A percentile compares a stretch with the other conserved stretches of the same genome.
Conservation (phyloP, 64 coral and sea anemone species). For the Stichodactyla helianthus region DNA sequence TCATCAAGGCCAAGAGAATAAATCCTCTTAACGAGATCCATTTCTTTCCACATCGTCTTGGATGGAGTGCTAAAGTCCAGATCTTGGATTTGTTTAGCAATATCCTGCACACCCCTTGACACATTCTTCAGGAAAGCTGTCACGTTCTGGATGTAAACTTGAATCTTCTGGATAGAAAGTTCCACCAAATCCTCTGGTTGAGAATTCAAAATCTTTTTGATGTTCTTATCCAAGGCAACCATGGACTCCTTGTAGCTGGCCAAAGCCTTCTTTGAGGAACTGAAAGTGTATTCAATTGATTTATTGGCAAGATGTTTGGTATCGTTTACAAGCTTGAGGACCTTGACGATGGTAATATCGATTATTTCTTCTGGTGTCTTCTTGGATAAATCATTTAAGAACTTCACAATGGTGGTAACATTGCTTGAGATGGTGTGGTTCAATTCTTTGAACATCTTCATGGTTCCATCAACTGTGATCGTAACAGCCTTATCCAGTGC, state of each 20-base stretch:
- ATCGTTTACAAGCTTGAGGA: slow-evolving; percentile 40
- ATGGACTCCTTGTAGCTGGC: slow-evolving; percentile 30
- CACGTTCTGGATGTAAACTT: slow-evolving; percentile 41
- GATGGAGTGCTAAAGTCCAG: slow-evolving; percentile 33
- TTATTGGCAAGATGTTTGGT: slow-evolving; percentile 56
- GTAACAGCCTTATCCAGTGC: slow-evolving; percentile 51
- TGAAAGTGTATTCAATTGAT: slow-evolving; percentile 38
- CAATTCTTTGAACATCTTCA: slow-evolving; percentile 31
- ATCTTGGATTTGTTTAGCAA: slow-evolving; percentile 51
- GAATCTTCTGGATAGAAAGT: slow-evolving; percentile 20
- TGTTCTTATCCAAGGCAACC: slow-evolving; percentile 50
- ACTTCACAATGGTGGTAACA: slow-evolving; percentile 39
- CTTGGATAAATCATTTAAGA: slow-evolving; percentile 61
- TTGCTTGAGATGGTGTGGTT: slow-evolving; percentile 74
- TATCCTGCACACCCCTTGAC: slow-evolving; percentile 42
- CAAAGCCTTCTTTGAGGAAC: slow-evolving; percentile 32
- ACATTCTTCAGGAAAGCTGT: slow-evolving; percentile 50
- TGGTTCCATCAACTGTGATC: slow-evolving; percentile 26
- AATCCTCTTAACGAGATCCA: slow-evolving; percentile 54
- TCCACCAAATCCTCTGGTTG: slow-evolving; percentile 49
- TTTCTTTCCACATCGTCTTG: slow-evolving; percentile 49
- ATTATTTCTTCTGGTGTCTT: slow-evolving; percentile 73
- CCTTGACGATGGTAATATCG: slow-evolving; percentile 58
- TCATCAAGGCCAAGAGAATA: slow-evolving; percentile 43
- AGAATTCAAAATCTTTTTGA: slow-evolving; percentile 41